phyloP scores from a whole-genome alignment of 2,888 invertebrate genomes.

The Melanargia galathea region DNA sequence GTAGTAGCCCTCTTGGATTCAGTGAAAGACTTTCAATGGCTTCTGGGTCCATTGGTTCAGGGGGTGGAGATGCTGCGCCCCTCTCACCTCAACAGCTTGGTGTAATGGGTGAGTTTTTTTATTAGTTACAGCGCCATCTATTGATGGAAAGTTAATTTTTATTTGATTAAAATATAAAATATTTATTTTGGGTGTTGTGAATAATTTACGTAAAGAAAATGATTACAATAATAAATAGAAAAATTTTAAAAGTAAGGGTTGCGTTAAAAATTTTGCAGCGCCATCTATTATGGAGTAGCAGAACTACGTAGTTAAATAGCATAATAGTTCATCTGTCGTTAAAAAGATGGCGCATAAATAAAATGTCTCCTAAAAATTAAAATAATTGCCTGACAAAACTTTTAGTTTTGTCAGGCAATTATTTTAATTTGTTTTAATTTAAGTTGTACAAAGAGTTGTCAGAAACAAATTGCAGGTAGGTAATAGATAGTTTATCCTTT shows the following conservation, averaged over 20 bases:
- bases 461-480: no score
- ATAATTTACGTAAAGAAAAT: not conserved
- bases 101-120: slow-evolving; percentile 88
- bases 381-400: no score
- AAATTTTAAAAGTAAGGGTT: not conserved
- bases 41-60: slow-evolving; percentile 85
- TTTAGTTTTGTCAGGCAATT: no score
- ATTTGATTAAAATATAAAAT: not conserved
- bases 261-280: slow-evolving; percentile 50
- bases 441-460: no score
- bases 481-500: no score
- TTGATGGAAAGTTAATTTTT: slow-evolving; percentile 36
- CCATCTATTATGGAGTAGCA: slow-evolving; percentile 62
- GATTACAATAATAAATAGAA: not conserved
- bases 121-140: slow-evolving; percentile 46
- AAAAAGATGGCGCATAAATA: slow-evolving; percentile 40
- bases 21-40: slow-evolving; percentile 87
- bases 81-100: slow-evolving; percentile 94
- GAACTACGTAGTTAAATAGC: slow-evolving; percentile 33
- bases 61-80: slow-evolving; percentile 82
- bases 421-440: no score
- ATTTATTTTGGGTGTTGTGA: not conserved
- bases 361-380: not conserved
- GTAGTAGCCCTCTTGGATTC: slow-evolving; percentile 82
- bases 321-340: slow-evolving; percentile 12